Percentiles rank a stretch among this genome's conserved stretches.
Conservation (phyloP, 2,113 vertebrate species). For the Mormyrus iriodes region DNA sequence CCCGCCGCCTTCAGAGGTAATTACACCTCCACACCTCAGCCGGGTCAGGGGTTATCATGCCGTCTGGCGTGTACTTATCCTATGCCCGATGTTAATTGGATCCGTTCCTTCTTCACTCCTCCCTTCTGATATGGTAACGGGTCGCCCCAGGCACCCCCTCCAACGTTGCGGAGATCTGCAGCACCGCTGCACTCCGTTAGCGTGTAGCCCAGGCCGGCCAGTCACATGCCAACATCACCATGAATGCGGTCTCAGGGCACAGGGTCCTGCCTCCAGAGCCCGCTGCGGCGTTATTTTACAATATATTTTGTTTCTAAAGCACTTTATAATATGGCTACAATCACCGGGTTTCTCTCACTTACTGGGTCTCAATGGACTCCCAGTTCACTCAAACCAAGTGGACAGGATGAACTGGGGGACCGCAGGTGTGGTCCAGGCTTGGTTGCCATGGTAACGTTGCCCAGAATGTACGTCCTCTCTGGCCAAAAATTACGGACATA, state of each 20-base stretch:
- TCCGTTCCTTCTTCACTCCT: conserved; percentile 30
- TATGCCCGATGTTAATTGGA: conserved; percentile 54
- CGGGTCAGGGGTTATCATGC: background rate
- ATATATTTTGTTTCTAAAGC: background rate
- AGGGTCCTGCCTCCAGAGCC: background rate
- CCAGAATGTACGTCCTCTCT: background rate
- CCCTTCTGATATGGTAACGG: background rate
- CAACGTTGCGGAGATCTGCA: conserved; percentile 37
- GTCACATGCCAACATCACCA: background rate
- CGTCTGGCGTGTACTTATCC: conserved; percentile 37
- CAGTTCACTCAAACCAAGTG: background rate
- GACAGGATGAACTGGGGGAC: background rate
- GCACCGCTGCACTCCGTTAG: conserved; percentile 29
- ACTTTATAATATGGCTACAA: background rate
- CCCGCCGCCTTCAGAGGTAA: background rate
- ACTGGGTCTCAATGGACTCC: background rate
- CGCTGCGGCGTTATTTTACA: background rate
- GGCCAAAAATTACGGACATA: background rate
- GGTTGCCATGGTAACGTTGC: background rate
- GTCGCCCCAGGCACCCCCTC: conserved; percentile 35
- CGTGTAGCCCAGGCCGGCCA: background rate
- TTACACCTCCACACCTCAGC: background rate
- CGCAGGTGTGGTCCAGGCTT: background rate
- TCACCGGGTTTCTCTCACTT: background rate
- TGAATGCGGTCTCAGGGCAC: background rate